phyloP scores from a whole-genome alignment of 2,797 vertebrate species.

The Cheirogaleus major region DNA sequence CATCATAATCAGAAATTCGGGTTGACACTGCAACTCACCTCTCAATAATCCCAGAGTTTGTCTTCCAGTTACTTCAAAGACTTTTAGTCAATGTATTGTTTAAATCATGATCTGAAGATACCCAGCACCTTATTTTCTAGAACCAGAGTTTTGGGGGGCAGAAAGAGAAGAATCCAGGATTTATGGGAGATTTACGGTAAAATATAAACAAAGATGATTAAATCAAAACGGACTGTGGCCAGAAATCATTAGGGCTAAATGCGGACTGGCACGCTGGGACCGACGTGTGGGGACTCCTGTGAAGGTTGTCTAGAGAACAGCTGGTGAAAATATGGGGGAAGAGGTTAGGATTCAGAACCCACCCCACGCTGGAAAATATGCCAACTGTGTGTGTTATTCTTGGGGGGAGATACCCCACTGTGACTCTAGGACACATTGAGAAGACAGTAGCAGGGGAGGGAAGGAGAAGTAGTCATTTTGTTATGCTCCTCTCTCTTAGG shows the following conservation, averaged over 20 bases:
- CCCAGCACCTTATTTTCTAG: not conserved
- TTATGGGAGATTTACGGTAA: not conserved
- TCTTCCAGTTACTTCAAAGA: not conserved
- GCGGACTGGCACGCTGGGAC: too few species aligned
- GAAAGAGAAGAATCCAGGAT: not conserved
- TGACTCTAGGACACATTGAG: not conserved
- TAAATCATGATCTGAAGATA: not conserved
- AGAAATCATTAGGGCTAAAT: not conserved
- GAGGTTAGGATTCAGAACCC: not conserved
- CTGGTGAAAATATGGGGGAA: not conserved
- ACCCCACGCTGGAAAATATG: not conserved
- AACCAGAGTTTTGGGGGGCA: not conserved
- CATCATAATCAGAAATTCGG: not conserved
- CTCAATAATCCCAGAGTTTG: not conserved
- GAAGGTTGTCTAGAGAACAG: not conserved
- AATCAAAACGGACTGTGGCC: not conserved
- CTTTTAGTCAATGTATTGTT: not conserved
- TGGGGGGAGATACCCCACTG: too few species aligned
- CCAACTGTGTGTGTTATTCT: not conserved
- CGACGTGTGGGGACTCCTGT: not conserved
- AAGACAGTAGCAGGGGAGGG: not conserved
- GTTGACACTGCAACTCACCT: not conserved
- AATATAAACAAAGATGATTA: not conserved
- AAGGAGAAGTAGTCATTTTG: not conserved
- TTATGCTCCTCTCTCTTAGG: not conserved